Base-by-base conservation (phyloP, 2,888 invertebrate genomes). In the Parnassius apollo region DNA sequence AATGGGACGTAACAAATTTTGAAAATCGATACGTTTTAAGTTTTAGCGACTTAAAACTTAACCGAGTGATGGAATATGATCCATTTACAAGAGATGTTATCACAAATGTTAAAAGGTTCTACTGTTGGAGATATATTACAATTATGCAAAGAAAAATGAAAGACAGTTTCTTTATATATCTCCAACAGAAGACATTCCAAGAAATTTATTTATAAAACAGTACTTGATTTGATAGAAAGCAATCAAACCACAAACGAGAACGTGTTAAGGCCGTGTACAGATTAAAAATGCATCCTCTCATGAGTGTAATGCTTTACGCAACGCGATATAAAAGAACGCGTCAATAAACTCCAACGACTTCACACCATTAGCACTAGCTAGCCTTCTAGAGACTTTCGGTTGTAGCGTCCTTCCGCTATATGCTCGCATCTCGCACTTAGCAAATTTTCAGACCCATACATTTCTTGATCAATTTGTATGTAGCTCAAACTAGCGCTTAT, bases 141-240 rank as follows among this genome's bases (percentile, higher is more conserved):
- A 51, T 22, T 35, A 35, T 35, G 7, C 35, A 51, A 51, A 7
- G 25, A 25, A 11, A 22, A 51, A 25, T 35, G 1, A 51, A 51
- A 51, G 7, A 4, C 25, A 22, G 2, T 51, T 25, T 11, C 49
- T 7, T 46, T 1, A 49, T n/a, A 49, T 7, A n/a, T 49, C 18
- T 49, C 49, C 49, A 46, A n/a, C n/a, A 46, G 46, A n/a, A 46
- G 3, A 11, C 46, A 12, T n/a, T 12, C 11, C n/a, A n/a, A 46
- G 12, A 46, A 46, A 12, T 11, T 46, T 46, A 46, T n/a, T 2
- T 12, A n/a, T n/a, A 48, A n/a, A 48, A 48, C 48, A 48, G 12
- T 48, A 48, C n/a, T 48, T 48, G 13, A 48, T 13, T 18, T 52
- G 42, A 52, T 22, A 52, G 35, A 52, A 25, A 52, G 52, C 35